phyloP scores from a whole-genome alignment of 2,797 vertebrate genomes.

The Pantherophis vulpinus region DNA sequence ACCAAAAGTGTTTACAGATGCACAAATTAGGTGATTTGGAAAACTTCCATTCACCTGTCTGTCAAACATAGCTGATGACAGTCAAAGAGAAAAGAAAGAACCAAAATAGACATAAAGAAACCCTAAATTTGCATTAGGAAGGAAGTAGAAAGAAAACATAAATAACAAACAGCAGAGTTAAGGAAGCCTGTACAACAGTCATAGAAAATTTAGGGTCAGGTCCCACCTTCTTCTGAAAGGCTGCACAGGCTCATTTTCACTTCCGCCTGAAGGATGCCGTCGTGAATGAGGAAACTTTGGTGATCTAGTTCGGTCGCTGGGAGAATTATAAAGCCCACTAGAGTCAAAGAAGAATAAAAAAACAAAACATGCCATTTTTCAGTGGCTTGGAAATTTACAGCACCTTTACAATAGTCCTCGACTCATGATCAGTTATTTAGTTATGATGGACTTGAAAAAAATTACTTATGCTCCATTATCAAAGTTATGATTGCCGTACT shows the following conservation, averaged over 20 bases:
- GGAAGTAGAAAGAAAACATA: not conserved
- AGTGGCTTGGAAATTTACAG: not conserved
- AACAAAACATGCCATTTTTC: not conserved
- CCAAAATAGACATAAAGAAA: not conserved
- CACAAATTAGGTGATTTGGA: not conserved
- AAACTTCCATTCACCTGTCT: not conserved
- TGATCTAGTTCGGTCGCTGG: slow-evolving; percentile 79
- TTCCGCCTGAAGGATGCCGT: slow-evolving; percentile 78
- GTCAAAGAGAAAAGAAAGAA: not conserved
- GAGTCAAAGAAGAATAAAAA: slow-evolving; percentile 39
- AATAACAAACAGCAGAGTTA: not conserved
- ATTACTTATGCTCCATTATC: not conserved
- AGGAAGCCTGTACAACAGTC: not conserved
- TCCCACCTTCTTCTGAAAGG: slow-evolving; percentile 76
- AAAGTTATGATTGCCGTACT: not conserved
- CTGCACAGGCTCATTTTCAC: slow-evolving; percentile 77
- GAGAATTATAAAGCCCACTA: slow-evolving; percentile 82
- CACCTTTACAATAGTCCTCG: not conserved
- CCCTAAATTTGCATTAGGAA: not conserved
- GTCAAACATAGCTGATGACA: not conserved
- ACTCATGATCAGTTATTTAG: not conserved
- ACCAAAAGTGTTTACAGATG: not conserved
- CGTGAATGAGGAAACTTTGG: slow-evolving; percentile 82
- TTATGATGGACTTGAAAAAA: not conserved
- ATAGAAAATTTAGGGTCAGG: not conserved